Evolutionary conservation across 2,113 vertebrate species (phyloP), one percentile per base, ranked within the genome.

Genomic region (Psophia crepitans): DNA sequence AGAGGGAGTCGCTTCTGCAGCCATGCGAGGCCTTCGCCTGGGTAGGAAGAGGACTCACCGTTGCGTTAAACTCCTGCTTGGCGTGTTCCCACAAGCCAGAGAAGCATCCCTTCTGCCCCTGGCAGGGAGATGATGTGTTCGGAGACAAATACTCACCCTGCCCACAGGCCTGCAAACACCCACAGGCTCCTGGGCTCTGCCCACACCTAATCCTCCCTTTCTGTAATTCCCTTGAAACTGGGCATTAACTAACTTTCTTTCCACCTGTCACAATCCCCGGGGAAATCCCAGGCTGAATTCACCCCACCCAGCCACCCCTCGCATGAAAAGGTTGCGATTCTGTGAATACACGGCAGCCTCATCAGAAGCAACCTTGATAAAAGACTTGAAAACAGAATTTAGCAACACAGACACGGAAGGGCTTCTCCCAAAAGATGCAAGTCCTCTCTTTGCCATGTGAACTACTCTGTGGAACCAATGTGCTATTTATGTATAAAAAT

Each of bases 11-110:
- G 0, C 84, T 95, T 49, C 81, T 74, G 85, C 66, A 66, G 87
- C 76, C 64, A 66, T 32, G 79, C 5, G 24, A 82, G 46, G 26
- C 46, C 74, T 68, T 84, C 7, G 7, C 37, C 70, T 80, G 2
- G 0, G 16, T 60, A 60, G 46, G 53, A 32, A 35, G 49, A 64
- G 49, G 46, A 44, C 44, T 91, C 89, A 21, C 63, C 79, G 8
- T 32, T 1, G 3, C 39, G 5, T 58, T 49, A 8, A 49, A 58
- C 64, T 85, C 56, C 56, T 23, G 46, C 46, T 54, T 35, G 44
- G 90, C 98, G 0, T 91, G 98, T 97, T 87, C 53, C 79, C 94
- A 97, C 98, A 98, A 87, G 88, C 70, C 30, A 44, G 58, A 86
- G 84, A 64, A 95, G 87, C 61, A 58, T 89, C 91, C 87, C 86